These are phyloP conservation scores for Sinhomidia bicolor DNA, from an alignment of 2,888 invertebrate genomes.

Conservation along the genomic window DNA sequence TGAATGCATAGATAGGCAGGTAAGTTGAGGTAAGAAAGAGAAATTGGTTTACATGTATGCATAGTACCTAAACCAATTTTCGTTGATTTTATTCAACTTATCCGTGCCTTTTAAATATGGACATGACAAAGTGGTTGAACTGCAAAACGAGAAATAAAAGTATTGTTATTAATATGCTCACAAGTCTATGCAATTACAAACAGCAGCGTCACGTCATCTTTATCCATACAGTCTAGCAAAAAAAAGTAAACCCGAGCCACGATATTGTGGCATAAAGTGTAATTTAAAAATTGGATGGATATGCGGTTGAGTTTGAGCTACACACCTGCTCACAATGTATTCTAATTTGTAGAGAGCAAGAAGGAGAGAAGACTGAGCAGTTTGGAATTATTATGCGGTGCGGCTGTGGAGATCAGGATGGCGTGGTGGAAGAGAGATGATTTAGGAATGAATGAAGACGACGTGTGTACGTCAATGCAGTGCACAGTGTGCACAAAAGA, in stretches of 20 bases:
- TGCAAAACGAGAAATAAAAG: neutral
- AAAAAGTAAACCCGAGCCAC: neutral
- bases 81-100: neutral
- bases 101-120: neutral
- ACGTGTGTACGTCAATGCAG: no score
- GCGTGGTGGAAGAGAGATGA: neutral
- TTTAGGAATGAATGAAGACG: neutral
- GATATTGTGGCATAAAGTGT: neutral
- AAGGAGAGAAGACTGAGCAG: no score
- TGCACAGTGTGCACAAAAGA: no score
- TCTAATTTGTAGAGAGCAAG: neutral
- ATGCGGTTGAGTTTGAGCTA: neutral
- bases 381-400: no score
- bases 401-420: no score
- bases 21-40: no score
- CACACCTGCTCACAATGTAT: neutral
- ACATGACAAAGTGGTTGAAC: neutral
- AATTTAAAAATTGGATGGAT: conserved; percentile 10
- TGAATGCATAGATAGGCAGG: no score
- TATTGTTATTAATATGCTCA: neutral
- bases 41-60: no score
- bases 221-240: no score
- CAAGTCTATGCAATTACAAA: neutral
- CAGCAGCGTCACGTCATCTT: neutral
- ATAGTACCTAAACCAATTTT: no score